A percentile compares a stretch with the other conserved stretches of the same genome.
phyloP scores from a whole-genome alignment of 2,888 invertebrate genomes.

The Melanotus villosus region DNA sequence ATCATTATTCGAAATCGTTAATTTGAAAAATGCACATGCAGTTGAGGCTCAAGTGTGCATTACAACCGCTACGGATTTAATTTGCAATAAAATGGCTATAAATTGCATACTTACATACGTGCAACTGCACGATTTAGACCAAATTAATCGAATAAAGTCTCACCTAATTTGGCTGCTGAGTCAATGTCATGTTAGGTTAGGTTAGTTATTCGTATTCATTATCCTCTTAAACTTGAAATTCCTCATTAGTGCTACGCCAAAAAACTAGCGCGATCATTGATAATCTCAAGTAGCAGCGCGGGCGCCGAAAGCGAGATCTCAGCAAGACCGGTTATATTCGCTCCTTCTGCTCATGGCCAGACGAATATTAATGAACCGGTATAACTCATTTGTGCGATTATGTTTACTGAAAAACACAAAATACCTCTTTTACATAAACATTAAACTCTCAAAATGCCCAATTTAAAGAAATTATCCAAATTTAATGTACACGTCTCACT shows the following conservation, averaged over 20 bases:
- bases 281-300: constrained; percentile 46
- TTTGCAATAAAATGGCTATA: constrained; percentile 9
- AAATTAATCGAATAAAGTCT: constrained; percentile 36
- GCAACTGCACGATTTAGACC: constrained; percentile 7
- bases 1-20: too few relatives aligned
- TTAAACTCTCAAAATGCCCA: not conserved
- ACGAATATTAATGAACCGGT: constrained; percentile 47
- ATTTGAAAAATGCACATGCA: not conserved
- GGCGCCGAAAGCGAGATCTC: constrained; percentile 46
- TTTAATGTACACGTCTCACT: not conserved
- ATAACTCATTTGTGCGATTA: constrained; percentile 40
- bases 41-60: constrained; percentile 3
- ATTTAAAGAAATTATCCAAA: not conserved
- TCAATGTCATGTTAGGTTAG: constrained; percentile 45
- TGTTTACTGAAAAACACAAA: constrained; percentile 29
- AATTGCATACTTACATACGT: constrained; percentile 15
- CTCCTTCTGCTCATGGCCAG: constrained; percentile 46
- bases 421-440: constrained; percentile 22
- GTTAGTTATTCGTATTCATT: constrained; percentile 48
- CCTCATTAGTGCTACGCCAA: constrained; percentile 47
- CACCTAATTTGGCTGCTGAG: constrained; percentile 36
- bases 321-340: constrained; percentile 49
- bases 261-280: constrained; percentile 50
- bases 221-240: constrained; percentile 48
- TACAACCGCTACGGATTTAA: not conserved